These are phyloP conservation scores for Myopa tessellatipennis DNA, from an alignment of 2,888 invertebrate species.

Conservation along the genomic window DNA sequence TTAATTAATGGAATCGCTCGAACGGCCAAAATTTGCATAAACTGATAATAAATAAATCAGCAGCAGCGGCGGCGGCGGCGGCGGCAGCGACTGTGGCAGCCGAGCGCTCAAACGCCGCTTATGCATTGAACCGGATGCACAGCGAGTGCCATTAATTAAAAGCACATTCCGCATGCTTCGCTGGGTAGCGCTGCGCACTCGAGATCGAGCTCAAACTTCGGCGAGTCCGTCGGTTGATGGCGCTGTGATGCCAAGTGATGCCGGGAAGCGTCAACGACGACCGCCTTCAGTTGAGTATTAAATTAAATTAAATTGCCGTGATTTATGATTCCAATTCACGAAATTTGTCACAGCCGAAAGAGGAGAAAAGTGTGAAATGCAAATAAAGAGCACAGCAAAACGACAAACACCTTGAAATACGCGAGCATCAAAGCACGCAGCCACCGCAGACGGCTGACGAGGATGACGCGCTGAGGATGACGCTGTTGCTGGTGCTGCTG, in stretches of 20 bases:
- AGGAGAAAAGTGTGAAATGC: background rate
- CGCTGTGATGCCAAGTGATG: background rate
- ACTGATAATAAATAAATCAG: background rate
- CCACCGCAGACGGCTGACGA: background rate
- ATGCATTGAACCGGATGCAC: constrained; percentile 46
- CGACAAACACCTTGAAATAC: constrained; percentile 5
- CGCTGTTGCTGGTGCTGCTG: background rate
- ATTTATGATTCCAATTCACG: constrained; percentile 44
- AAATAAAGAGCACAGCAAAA: constrained; percentile 13
- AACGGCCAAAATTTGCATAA: constrained; percentile 20
- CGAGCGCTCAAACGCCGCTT: background rate
- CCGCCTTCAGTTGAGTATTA: constrained; percentile 18
- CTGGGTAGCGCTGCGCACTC: constrained; percentile 10
- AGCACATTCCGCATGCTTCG: constrained; percentile 31
- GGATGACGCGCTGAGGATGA: too few species aligned
- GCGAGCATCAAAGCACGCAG: background rate
- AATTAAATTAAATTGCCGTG: constrained; percentile 48
- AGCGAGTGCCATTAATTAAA: constrained; percentile 48
- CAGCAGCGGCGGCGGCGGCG: background rate
- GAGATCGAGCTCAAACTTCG: background rate
- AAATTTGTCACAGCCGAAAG: constrained; percentile 5
- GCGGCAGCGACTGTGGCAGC: background rate
- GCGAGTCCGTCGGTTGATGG: background rate
- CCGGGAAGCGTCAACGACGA: constrained; percentile 10
- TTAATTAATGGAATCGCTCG: constrained; percentile 30